Percentiles rank a stretch among this genome's conserved stretches.
Conservation (phyloP, 2,797 vertebrate species). For the Pampus argenteus region DNA sequence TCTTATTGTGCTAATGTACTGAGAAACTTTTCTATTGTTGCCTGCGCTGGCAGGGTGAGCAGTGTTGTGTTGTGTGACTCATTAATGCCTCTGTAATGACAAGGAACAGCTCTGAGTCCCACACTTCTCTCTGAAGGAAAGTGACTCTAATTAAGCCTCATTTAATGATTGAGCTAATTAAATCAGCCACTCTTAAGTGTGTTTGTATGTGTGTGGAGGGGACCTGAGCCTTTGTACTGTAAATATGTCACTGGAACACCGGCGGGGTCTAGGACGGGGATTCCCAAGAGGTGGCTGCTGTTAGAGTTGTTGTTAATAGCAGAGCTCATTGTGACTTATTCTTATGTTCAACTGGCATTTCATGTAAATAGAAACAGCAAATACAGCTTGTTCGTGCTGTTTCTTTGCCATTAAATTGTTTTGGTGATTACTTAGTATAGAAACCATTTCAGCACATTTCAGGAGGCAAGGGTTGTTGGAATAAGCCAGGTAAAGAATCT, state of each 20-base stretch:
- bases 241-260: conserved; percentile 74
- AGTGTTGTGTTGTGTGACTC: conserved; percentile 73
- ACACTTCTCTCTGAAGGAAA: conserved; percentile 78
- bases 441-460: conserved; percentile 4
- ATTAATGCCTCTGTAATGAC: conserved; percentile 83
- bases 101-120: conserved; percentile 77
- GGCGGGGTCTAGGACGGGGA: conserved; percentile 17
- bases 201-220: conserved; percentile 66
- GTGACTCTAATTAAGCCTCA: conserved; percentile 84
- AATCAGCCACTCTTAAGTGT: conserved; percentile 76
- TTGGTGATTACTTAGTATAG: conserved; percentile 21
- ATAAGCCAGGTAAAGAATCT: conserved; percentile 21
- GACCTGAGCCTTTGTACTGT: conserved; percentile 78
- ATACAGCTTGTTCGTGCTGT: conserved; percentile 22
- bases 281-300: conserved; percentile 44
- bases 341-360: conserved; percentile 34
- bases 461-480: neutral
- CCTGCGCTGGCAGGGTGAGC: conserved; percentile 46
- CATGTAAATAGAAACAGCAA: conserved; percentile 48
- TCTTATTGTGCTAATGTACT: conserved; percentile 22
- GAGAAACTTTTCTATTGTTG: conserved; percentile 72
- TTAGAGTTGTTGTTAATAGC: conserved; percentile 35
- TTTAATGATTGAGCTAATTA: conserved; percentile 85
- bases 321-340: conserved; percentile 29
- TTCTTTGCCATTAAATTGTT: conserved; percentile 24